Percentiles rank a stretch among this genome's conserved stretches.
These are phyloP conservation scores for Mustela lutreola DNA, from an alignment of 2,113 vertebrate species.

Conservation along the genomic window DNA sequence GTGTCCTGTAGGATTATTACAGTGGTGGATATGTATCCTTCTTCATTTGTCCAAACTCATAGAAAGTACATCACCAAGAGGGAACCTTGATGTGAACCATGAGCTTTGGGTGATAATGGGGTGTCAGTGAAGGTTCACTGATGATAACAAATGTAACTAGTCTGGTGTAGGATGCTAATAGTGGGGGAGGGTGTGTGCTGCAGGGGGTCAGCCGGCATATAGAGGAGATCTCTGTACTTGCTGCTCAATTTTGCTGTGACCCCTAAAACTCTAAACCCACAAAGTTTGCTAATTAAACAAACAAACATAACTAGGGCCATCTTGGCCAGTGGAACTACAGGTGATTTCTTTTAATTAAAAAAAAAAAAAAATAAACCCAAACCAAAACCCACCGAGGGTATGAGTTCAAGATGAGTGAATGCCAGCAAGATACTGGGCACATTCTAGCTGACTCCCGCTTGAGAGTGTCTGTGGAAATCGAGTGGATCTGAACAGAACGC, in stretches of 20 bases:
- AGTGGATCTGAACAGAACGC: not conserved
- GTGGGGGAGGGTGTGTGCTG: too few species aligned
- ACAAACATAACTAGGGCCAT: not conserved
- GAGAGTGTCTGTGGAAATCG: not conserved
- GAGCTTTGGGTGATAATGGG: not conserved
- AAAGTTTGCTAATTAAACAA: not conserved
- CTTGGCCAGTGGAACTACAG: not conserved
- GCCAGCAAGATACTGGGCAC: not conserved
- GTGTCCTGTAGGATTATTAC: not conserved
- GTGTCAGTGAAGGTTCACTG: not conserved
- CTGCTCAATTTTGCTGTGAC: not conserved
- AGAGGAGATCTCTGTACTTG: not conserved
- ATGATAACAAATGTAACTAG: not conserved
- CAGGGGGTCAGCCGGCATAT: rapidly evolving
- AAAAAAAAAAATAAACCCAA: not conserved
- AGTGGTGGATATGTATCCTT: not conserved
- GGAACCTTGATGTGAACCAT: not conserved
- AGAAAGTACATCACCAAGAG: not conserved
- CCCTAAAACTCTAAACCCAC: not conserved
- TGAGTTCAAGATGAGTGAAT: not conserved
- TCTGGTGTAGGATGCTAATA: not conserved
- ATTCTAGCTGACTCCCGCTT: not conserved
- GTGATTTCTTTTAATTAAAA: not conserved
- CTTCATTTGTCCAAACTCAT: not conserved
- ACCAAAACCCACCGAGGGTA: not conserved